Evolutionary conservation across 1,140 invertebrate genomes (phyloP).

Genomic region (Drosophila tristis): DNA sequence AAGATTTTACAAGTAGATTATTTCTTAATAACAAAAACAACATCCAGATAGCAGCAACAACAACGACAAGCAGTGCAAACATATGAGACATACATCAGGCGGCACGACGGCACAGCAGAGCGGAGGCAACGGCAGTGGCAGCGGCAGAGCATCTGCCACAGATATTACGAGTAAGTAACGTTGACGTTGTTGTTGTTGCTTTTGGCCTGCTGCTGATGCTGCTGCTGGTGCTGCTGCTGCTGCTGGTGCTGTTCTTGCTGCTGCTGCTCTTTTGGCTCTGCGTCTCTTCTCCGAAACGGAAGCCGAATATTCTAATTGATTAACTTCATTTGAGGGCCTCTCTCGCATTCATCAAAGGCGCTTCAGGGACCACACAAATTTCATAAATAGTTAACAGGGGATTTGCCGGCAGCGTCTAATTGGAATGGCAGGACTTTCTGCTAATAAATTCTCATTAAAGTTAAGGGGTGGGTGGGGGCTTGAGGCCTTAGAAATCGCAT

Average conservation of each 20-base stretch:
- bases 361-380: background rate
- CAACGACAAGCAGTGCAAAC: constrained; percentile 35
- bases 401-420: constrained; percentile 8
- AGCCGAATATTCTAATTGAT: constrained; percentile 45
- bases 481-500: background rate
- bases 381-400: constrained; percentile 32
- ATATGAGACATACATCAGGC: constrained; percentile 6
- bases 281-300: constrained; percentile 6
- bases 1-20: constrained; percentile 82
- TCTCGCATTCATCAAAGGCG: constrained; percentile 1
- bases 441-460: constrained; percentile 72
- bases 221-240: too few relatives aligned
- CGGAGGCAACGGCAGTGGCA: too few relatives aligned
- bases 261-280: background rate
- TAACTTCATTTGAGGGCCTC: constrained; percentile 8
- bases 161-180: constrained; percentile 12
- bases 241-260: too few relatives aligned
- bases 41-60: constrained; percentile 36
- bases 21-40: constrained; percentile 79
- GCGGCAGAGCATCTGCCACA: constrained; percentile 18
- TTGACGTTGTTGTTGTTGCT: constrained; percentile 36
- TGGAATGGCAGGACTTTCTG: constrained; percentile 19
- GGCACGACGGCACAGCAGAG: constrained; percentile 20
- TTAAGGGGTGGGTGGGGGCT: background rate
- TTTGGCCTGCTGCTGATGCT: background rate